These are phyloP conservation scores for Sebastes iracundus DNA, from an alignment of 2,797 vertebrate genomes.

Conservation along the genomic window DNA sequence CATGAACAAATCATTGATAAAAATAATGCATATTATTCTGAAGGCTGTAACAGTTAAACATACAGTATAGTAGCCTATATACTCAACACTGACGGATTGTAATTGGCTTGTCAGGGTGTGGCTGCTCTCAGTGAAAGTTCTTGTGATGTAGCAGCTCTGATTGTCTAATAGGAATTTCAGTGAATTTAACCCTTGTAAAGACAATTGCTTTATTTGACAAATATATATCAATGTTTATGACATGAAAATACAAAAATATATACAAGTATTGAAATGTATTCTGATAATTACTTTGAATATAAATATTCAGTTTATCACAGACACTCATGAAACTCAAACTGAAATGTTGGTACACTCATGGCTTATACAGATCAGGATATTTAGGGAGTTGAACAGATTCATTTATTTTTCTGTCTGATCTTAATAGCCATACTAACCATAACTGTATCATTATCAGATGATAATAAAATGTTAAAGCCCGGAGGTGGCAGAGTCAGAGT, in stretches of 20 bases:
- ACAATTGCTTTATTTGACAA: background rate
- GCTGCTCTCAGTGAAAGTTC: background rate
- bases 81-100: background rate
- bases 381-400: background rate
- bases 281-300: background rate
- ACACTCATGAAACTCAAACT: background rate
- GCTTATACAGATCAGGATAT: background rate
- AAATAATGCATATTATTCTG: background rate
- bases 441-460: background rate
- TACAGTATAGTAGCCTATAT: background rate
- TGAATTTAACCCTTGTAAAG: background rate
- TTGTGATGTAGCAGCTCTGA: background rate
- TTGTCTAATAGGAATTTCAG: background rate
- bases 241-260: background rate
- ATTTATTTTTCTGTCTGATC: background rate
- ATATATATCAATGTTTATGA: background rate
- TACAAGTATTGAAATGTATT: background rate
- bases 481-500: background rate
- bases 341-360: background rate
- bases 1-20: background rate
- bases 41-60: background rate
- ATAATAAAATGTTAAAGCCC: background rate
- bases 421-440: background rate
- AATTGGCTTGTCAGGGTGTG: constrained; percentile 1
- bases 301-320: background rate